Base-by-base conservation (phyloP, 1,140 invertebrate species). In the Macrobrachium rosenbergii region DNA sequence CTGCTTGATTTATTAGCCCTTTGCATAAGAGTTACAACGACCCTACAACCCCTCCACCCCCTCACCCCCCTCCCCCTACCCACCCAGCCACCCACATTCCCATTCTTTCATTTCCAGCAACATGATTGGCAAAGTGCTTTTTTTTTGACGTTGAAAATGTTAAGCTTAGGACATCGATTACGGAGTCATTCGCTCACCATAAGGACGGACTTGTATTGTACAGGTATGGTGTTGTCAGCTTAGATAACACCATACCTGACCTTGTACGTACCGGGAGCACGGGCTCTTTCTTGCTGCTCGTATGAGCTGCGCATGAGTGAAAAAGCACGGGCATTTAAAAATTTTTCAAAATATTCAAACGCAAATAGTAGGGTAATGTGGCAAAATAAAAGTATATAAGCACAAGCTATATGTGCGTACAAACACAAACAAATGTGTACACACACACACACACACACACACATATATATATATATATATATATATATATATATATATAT, bases 11-110 rank as follows among this genome's bases (percentile, higher is more conserved):
- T 81, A 81, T 81, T 67, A 19, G 45, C 23, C 60, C 12, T 64
- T 63, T 81, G 63, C 60, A 81, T 81, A 81, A 37, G 60, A 81
- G 78, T 62, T 64, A 63, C 45, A 64, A 28, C 21, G 69, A n/a
- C 12, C 45, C 59, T 63, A 81, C 67, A 64, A 43, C 78, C 21
- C 52, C 52, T 2, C 28, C 28, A 37, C 52, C 52, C 52, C 43
- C 28, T 16, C 14, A 7, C 43, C 21, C 37, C 21, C 43, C 21
- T 58, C 21, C 73, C 58, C 73, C 58, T 28, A 16, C 28, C 21
- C 75, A 58, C 28, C 21, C 28, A 58, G n/a, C 11, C 43, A 21
- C 75, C 59, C 75, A 45, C 73, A 1, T 52, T 75, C 73, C 58
- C 73, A 45, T 7, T 77, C 75, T 23, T 58, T 19, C 75, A 45